Evolutionary conservation across 2,888 invertebrate species (phyloP), one percentile per base, ranked within the genome.

Genomic region (Trissonchulus latispiculum): DNA sequence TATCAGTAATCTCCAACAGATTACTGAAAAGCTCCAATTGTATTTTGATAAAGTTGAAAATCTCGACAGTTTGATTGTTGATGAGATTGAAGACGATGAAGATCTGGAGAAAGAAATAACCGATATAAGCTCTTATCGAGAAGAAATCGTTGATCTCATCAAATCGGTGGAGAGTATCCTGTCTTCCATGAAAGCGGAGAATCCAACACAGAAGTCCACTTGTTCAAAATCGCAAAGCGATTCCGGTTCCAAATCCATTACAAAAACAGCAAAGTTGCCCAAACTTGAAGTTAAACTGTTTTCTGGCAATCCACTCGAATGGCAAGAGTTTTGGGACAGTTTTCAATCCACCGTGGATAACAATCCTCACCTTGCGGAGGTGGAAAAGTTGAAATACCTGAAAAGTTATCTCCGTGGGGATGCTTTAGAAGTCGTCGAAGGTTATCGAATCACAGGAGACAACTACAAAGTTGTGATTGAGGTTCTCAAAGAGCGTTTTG

Each of bases 291-390:
- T 68, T n/a, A 33, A 68, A 33, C 36, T 15, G n/a, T 68, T 35
- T 36, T 28, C 36, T 8, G 69, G 69, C n/a, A 36, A 68, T 33
- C 69, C 69, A 23, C 33, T 68, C n/a, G 32, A n/a, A n/a, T 68
- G 69, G 69, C 69, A 68, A 68, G 69, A 68, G 69, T 68, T 68
- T 68, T 68, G 69, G 69, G 69, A 68, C 36, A 31, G 36, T n/a
- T 68, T 68, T n/a, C 8, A 68, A 28, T 64, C 64, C 64, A 64
- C 64, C 8, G 33, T 64, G 8, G 15, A 64, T 64, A n/a, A 33
- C 28, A 64, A 64, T 29, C 28, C 28, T 29, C 31, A 64, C 8
- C 64, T 64, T 64, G 31, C 64, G 15, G 28, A 64, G 15, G 64
- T 64, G 18, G 64, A 64, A 15, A 64, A 64, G 28, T 29, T 31